A percentile compares a stretch with the other conserved stretches of the same genome.
Conservation (phyloP, 2,113 vertebrate genomes). For the Tauraco erythrolophus region DNA sequence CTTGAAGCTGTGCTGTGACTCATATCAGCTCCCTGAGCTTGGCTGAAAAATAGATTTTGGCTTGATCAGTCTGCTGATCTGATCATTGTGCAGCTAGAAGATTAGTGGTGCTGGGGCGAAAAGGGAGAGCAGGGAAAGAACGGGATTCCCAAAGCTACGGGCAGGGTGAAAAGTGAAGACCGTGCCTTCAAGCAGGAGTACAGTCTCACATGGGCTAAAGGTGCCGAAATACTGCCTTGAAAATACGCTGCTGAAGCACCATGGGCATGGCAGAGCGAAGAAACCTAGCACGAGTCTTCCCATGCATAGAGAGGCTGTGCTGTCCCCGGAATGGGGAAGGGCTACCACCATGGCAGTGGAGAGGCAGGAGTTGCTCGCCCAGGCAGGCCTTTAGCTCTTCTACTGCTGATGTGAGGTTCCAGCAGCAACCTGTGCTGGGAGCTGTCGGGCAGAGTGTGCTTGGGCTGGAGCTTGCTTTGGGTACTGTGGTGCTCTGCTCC, state of each 20-base stretch:
- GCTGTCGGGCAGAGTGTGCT: background rate
- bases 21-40: background rate
- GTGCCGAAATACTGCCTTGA: background rate
- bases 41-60: background rate
- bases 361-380: background rate
- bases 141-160: accelerated
- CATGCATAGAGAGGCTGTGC: accelerated
- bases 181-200: background rate
- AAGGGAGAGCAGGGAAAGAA: background rate
- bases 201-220: background rate
- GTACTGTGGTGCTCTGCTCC: background rate
- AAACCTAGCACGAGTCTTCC: background rate
- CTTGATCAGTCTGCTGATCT: background rate
- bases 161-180: background rate
- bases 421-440: background rate
- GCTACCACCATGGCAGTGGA: background rate
- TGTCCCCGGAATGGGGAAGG: background rate
- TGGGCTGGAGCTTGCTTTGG: background rate
- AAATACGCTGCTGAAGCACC: background rate
- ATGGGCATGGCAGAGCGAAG: background rate
- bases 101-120: background rate
- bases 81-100: background rate
- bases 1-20: background rate
- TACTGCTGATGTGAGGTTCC: background rate
- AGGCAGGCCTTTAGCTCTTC: background rate